phyloP scores from a whole-genome alignment of 2,113 vertebrate genomes.

The Sorex araneus region DNA sequence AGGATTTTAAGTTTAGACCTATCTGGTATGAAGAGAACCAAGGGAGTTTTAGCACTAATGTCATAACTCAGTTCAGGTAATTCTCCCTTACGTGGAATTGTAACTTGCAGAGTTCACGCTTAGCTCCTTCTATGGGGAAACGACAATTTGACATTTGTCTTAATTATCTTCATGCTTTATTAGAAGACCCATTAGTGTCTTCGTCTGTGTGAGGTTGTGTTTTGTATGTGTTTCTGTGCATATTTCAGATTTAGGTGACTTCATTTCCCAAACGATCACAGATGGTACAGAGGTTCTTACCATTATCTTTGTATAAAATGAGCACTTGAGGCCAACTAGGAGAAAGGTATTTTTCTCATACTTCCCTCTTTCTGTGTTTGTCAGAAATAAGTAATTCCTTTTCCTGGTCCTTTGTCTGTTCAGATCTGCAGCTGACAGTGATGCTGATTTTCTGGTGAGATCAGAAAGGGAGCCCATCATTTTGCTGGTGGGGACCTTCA shows the following conservation, averaged over 20 bases:
- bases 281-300: background rate
- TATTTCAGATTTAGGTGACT: background rate
- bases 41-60: background rate
- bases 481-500: background rate
- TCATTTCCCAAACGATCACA: background rate
- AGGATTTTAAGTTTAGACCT: slow-evolving; percentile 23
- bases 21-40: background rate
- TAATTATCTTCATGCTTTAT: slow-evolving; percentile 29
- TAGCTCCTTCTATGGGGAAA: background rate
- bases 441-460: background rate
- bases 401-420: background rate
- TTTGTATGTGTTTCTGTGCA: background rate
- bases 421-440: background rate
- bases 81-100: slow-evolving; percentile 19
- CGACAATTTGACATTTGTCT: background rate
- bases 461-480: background rate
- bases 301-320: background rate
- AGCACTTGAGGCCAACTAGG: background rate
- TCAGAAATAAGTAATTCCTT: background rate
- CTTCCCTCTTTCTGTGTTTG: background rate
- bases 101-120: background rate
- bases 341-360: background rate
- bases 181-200: background rate
- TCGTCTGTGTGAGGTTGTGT: background rate
- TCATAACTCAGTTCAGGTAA: background rate